Conservation (phyloP, 1,140 invertebrate genomes). For the Drosophila parvula region DNA sequence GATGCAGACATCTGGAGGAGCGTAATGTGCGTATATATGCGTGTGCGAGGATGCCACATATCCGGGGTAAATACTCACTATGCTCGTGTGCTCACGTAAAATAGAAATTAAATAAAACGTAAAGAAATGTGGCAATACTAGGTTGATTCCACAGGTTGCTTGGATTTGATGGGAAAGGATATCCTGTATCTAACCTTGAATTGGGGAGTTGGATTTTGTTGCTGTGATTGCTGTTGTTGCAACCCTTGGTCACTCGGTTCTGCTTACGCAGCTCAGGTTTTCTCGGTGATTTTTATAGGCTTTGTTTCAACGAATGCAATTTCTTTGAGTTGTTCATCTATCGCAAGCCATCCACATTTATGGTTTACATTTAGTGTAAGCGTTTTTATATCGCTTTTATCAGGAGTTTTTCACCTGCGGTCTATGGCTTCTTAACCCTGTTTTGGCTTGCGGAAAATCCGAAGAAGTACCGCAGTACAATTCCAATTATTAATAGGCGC, state of each 20-base stretch:
- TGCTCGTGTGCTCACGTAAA: not conserved
- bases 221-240: not conserved
- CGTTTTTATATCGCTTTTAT: not conserved
- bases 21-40: no score
- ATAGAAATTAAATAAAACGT: not conserved
- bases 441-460: not conserved
- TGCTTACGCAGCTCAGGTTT: not conserved
- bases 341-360: not conserved
- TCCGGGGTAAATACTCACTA: not conserved
- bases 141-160: conserved; percentile 15
- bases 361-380: not conserved
- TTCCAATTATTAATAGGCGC: not conserved
- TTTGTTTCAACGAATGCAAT: not conserved
- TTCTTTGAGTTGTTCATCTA: not conserved
- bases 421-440: not conserved
- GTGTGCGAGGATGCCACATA: not conserved
- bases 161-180: not conserved
- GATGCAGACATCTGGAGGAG: conserved; percentile 12
- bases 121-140: not conserved
- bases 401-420: not conserved
- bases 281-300: not conserved
- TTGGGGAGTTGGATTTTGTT: not conserved
- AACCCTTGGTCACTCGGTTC: not conserved
- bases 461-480: not conserved
- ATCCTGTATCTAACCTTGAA: not conserved